Evolutionary conservation across 2,113 vertebrate genomes (phyloP), one percentile per base, ranked within the genome.

Genomic region (Probosciger aterrimus): DNA sequence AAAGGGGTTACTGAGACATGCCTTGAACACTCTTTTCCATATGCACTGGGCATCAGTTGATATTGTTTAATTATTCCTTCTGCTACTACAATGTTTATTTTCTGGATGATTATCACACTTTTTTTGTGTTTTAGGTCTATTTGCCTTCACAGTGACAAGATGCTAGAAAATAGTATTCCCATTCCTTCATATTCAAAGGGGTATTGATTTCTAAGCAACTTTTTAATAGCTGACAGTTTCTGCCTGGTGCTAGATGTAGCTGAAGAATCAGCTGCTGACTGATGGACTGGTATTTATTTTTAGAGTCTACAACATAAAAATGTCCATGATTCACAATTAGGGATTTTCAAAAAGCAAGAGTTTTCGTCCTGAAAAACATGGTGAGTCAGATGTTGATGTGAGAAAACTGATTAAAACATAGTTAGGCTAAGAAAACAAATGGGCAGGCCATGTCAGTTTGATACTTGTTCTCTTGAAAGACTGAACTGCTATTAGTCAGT

Each of bases 171-270:
- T 17, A 39, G 6, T 9, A 28, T 92, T 74, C 14, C 15, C 44
- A 7, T 41, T 77, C 13, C n/a, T 35, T 82, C 82, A 30, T 35
- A 67, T 82, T 94, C 49, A 62, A 55, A 94, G 53, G 7, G n/a
- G 8, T 49, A 43, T 30, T 91, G 59, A 86, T 76, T 96, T 94
- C 41, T 85, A 75, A 67, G 57, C 33, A 27, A 63, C 8, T 37
- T 84, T 63, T 49, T 85, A 71, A 84, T 23, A 88, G 35, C 27
- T 71, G 49, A 63, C 60, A 52, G 60, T 46, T 96, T 95, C 47
- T 96, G 60, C 76, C 27, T 33, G 43, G 63, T 86, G 53, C 19
- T 67, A 49, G 33, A 28, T 43, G 65, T 25, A 65, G 41, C 69
- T n/a, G 57, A 85, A 92, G 30, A 83, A 89, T 59, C 47, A 77